A percentile compares a stretch with the other conserved stretches of the same genome.
Conservation (phyloP, 2,888 invertebrate species). For the Synanthedon formicaeformis region DNA sequence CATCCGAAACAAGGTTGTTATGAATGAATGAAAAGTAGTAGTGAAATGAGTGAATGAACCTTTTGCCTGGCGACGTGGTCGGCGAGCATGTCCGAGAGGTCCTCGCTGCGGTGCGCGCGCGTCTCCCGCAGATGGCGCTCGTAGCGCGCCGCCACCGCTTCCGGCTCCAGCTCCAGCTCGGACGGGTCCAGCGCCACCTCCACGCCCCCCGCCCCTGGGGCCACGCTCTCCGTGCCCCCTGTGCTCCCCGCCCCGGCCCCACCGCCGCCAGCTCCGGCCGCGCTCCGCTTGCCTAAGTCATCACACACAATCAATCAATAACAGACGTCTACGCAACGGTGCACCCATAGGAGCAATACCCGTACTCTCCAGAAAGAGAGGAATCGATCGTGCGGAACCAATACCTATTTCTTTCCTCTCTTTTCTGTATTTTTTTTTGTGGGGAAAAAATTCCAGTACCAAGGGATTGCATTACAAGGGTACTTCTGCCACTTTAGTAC, state of each 20-base stretch:
- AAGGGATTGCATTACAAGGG: no score
- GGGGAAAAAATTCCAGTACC: no score
- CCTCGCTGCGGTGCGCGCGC: conserved; percentile 90
- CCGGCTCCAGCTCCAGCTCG: conserved; percentile 94
- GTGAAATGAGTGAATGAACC: conserved; percentile 51
- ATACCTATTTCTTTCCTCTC: no score
- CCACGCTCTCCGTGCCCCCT: conserved; percentile 12
- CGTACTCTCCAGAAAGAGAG: no score
- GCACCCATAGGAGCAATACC: not conserved
- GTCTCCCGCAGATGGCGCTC: conserved; percentile 96
- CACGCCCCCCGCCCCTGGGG: conserved; percentile 71
- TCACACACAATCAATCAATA: no score
- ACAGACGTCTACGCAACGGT: no score
- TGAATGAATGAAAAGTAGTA: conserved; percentile 57
- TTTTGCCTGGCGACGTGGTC: conserved; percentile 98
- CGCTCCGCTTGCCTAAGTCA: conserved; percentile 8
- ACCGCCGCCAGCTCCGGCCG: conserved; percentile 11
- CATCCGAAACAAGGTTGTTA: conserved; percentile 52
- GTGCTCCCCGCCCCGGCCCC: conserved; percentile 19
- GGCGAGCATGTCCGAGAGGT: conserved; percentile 98
- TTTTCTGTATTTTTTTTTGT: no score
- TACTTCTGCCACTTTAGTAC: no score
- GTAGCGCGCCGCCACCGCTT: conserved; percentile 95
- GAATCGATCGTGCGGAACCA: no score
- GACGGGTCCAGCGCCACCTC: conserved; percentile 98